Conservation (phyloP, 2,113 vertebrate species). For the Indicator indicator region DNA sequence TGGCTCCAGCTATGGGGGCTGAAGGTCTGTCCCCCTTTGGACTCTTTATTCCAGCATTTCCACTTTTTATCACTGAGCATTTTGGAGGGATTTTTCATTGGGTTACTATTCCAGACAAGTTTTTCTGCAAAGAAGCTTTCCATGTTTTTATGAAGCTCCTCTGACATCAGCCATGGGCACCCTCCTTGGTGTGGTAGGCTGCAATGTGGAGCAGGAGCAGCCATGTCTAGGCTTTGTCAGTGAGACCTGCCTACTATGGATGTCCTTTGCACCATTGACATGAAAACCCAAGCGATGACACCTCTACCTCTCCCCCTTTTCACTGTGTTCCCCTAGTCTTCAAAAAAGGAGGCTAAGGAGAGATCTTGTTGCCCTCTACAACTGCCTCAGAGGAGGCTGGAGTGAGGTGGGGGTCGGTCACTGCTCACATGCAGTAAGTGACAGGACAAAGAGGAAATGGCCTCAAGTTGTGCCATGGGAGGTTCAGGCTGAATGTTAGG, state of each 20-base stretch:
- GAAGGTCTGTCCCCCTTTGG: neutral
- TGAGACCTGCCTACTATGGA: neutral
- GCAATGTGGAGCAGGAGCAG: neutral
- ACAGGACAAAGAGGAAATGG: too few relatives aligned
- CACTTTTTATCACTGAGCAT: neutral
- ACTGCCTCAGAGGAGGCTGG: too few relatives aligned
- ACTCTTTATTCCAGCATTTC: neutral
- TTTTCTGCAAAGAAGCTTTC: neutral
- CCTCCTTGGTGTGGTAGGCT: neutral
- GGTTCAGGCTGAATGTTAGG: too few relatives aligned
- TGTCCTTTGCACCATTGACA: neutral
- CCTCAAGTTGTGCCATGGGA: too few relatives aligned
- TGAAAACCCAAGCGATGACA: neutral
- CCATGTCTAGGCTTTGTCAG: neutral
- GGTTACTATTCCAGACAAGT: neutral
- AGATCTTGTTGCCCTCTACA: too few relatives aligned
- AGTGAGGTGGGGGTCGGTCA: too few relatives aligned
- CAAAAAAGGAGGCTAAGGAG: too few relatives aligned
- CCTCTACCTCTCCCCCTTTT: neutral
- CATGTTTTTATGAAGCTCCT: neutral
- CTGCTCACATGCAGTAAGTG: too few relatives aligned
- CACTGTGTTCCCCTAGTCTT: neutral
- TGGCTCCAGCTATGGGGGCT: neutral
- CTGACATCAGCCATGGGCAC: neutral
- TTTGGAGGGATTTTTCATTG: neutral